Evolutionary conservation across 2,797 vertebrate species (phyloP).

Genomic region (Myotis findleyi): DNA sequence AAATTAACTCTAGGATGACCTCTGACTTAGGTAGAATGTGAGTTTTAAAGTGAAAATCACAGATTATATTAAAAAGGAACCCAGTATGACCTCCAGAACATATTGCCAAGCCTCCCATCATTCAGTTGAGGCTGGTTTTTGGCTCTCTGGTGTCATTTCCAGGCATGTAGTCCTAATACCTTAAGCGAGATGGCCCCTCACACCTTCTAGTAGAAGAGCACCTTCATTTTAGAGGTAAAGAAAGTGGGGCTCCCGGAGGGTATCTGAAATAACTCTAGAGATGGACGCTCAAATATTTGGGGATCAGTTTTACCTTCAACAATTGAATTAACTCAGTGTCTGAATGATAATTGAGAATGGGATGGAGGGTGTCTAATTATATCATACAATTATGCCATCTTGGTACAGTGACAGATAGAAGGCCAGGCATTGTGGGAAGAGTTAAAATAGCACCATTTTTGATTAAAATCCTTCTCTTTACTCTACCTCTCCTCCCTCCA

Average conservation of each 20-base stretch:
- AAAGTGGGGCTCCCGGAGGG: neutral
- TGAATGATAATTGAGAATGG: neutral
- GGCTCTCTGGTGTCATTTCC: neutral
- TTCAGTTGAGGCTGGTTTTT: neutral
- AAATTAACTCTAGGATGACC: conserved; percentile 64
- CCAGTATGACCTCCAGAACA: neutral
- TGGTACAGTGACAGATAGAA: neutral
- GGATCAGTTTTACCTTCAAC: neutral
- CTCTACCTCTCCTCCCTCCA: neutral
- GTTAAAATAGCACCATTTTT: neutral
- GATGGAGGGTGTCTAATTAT: neutral
- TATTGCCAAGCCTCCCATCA: neutral
- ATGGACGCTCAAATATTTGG: neutral
- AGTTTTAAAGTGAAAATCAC: conserved; percentile 50
- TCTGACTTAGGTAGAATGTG: conserved; percentile 51
- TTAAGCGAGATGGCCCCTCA: neutral
- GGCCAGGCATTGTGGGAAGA: neutral
- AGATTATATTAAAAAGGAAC: neutral
- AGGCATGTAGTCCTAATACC: neutral
- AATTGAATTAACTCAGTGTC: neutral
- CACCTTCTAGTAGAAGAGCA: neutral
- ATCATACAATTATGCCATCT: neutral
- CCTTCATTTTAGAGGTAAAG: neutral
- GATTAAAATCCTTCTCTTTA: neutral
- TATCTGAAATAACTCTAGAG: neutral